A percentile compares a stretch with the other conserved stretches of the same genome.
phyloP scores from a whole-genome alignment of 2,888 invertebrate genomes.

The Anthophora plumipes region DNA sequence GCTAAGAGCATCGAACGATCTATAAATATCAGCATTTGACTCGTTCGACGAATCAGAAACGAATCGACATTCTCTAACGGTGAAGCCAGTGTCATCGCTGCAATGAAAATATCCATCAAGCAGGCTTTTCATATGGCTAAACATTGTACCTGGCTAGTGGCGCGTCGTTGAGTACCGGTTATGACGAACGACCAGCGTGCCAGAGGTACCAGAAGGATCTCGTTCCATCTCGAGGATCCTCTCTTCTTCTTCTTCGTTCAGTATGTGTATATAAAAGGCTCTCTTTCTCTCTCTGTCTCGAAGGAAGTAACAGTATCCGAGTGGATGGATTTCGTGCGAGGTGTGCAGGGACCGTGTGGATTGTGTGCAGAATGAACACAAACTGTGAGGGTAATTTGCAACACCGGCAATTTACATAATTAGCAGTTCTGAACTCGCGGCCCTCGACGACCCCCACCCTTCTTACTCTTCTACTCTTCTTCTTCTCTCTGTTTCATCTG shows the following conservation, averaged over 20 bases:
- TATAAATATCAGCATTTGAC: no score
- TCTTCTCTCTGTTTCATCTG: conserved; percentile 30
- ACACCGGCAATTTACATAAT: conserved; percentile 85
- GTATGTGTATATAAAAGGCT: not conserved
- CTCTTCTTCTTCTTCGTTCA: not conserved
- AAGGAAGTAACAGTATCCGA: conserved; percentile 80
- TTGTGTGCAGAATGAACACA: conserved; percentile 84
- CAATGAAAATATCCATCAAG: conserved; percentile 60
- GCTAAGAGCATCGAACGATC: no score
- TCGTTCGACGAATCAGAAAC: not conserved
- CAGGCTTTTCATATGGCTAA: conserved; percentile 49
- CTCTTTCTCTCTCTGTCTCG: conserved; percentile 65
- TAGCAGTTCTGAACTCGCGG: conserved; percentile 84
- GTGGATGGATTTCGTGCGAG: conserved; percentile 80
- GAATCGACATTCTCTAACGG: conserved; percentile 17
- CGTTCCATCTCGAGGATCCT: conserved; percentile 41
- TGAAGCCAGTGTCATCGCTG: conserved; percentile 48
- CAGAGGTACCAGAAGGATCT: conserved; percentile 43
- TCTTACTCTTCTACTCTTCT: conserved; percentile 43
- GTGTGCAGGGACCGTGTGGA: conserved; percentile 80
- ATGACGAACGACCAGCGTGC: conserved; percentile 64
- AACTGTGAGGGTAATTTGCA: conserved; percentile 85
- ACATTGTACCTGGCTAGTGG: conserved; percentile 62
- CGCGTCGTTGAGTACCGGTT: conserved; percentile 70
- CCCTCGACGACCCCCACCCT: conserved; percentile 73